Conservation (phyloP, 2,888 invertebrate genomes). For the Hofmannophila pseudospretella region DNA sequence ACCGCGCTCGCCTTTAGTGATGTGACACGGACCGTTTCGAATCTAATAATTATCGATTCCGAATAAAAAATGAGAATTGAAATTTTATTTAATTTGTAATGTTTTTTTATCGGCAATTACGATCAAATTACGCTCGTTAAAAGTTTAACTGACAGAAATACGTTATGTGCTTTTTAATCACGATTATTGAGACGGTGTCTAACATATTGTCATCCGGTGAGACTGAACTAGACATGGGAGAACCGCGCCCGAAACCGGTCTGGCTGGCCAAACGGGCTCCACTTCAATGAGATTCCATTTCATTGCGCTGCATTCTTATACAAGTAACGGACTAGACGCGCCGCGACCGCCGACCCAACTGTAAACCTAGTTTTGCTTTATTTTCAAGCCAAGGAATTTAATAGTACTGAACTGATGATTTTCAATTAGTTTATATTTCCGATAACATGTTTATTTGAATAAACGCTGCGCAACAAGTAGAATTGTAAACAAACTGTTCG, state of each 20-base stretch:
- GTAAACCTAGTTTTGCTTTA: slow-evolving; percentile 25
- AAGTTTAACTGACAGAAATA: slow-evolving; percentile 9
- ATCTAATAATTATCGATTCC: slow-evolving; percentile 18
- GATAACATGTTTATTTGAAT: slow-evolving; percentile 23
- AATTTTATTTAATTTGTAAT: slow-evolving; percentile 7
- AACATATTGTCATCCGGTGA: slow-evolving; percentile 66
- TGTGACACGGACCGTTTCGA: slow-evolving; percentile 23
- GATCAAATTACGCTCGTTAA: slow-evolving; percentile 18
- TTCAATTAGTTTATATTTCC: slow-evolving; percentile 15
- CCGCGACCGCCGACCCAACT: slow-evolving; percentile 38
- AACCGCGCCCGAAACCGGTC: slow-evolving; percentile 60
- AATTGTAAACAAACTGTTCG: slow-evolving; percentile 30
- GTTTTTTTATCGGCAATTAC: slow-evolving; percentile 17
- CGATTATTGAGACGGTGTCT: slow-evolving; percentile 51
- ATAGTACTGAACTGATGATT: slow-evolving; percentile 4
- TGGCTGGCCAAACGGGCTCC: slow-evolving; percentile 44
- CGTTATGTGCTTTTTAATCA: slow-evolving; percentile 22
- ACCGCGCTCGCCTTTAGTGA: slow-evolving; percentile 34
- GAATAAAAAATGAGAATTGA: slow-evolving; percentile 12
- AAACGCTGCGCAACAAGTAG: slow-evolving; percentile 34
- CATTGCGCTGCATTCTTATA: slow-evolving; percentile 72
- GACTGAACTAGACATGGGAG: slow-evolving; percentile 48
- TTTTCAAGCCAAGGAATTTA: slow-evolving; percentile 18
- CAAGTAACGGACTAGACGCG: slow-evolving; percentile 64
- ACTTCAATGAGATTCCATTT: slow-evolving; percentile 76